A percentile compares a stretch with the other conserved stretches of the same genome.
phyloP scores from a whole-genome alignment of 2,888 invertebrate genomes.

The Aleiodes alternator region DNA sequence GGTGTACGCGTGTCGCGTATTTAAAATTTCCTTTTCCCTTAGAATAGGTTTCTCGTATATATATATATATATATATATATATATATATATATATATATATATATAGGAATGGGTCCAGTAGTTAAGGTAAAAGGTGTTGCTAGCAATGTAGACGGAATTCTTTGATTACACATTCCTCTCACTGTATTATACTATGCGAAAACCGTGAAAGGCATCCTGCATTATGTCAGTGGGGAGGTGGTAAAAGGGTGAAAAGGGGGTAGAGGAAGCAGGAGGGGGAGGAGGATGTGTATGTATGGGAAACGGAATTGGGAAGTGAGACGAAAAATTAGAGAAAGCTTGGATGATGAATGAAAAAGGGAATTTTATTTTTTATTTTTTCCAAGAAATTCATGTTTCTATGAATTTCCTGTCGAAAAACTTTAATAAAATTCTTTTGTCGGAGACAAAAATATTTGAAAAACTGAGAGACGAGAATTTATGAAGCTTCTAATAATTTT shows the following conservation, averaged over 20 bases:
- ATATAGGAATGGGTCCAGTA: background rate
- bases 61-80: background rate
- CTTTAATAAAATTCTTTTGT: too few species aligned
- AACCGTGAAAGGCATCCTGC: slow-evolving; percentile 56
- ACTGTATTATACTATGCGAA: slow-evolving; percentile 5
- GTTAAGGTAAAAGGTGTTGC: slow-evolving; percentile 3
- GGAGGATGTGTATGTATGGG: slow-evolving; percentile 48
- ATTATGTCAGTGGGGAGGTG: slow-evolving; percentile 46
- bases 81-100: too few species aligned
- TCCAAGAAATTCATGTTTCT: too few species aligned
- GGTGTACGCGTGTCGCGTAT: slow-evolving; percentile 45
- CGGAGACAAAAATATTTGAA: too few species aligned
- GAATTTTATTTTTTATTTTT: too few species aligned
- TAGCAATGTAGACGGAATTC: slow-evolving; percentile 64
- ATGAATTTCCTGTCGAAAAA: too few species aligned
- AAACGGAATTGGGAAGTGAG: too few species aligned
- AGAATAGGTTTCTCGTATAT: slow-evolving; percentile 3
- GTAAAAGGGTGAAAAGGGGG: too few species aligned
- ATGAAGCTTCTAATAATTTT: too few species aligned
- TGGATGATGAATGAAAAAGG: too few species aligned
- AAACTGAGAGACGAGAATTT: too few species aligned
- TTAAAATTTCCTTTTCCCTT: slow-evolving; percentile 41
- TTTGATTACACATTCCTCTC: slow-evolving; percentile 71
- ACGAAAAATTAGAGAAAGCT: too few species aligned
- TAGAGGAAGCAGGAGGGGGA: slow-evolving; percentile 45